Conservation (phyloP, 2,113 vertebrate species). For the Andinoacara biseriatus region DNA sequence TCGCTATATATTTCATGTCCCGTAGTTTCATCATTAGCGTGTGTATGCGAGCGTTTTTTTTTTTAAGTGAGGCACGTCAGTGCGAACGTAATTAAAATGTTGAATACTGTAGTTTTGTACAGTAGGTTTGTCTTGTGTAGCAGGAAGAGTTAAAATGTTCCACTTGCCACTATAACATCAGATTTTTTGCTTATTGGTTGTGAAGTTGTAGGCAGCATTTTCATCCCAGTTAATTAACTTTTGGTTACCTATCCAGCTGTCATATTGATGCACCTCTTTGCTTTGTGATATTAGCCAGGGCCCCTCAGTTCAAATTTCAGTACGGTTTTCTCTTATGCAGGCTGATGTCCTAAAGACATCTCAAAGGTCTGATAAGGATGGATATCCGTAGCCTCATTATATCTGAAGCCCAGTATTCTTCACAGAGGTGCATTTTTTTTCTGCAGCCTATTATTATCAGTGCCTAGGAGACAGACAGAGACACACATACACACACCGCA, state of each 20-base stretch:
- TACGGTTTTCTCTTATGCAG: constrained; percentile 32
- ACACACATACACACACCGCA: constrained; percentile 1
- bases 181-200: background rate
- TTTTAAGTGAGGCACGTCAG: background rate
- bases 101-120: background rate
- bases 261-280: background rate
- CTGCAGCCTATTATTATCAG: constrained; percentile 32
- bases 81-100: background rate
- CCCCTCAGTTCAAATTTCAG: constrained; percentile 16
- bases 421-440: background rate
- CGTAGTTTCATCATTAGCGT: background rate
- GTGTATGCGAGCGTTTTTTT: background rate
- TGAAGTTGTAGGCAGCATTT: background rate
- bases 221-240: background rate
- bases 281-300: background rate
- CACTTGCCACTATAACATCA: background rate
- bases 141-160: background rate
- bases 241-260: background rate
- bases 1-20: constrained; percentile 12
- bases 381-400: constrained; percentile 9
- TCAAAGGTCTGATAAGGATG: constrained; percentile 14
- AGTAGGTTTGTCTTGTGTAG: background rate
- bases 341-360: constrained; percentile 14
- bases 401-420: constrained; percentile 27
- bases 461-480: constrained; percentile 35